Percentiles rank a stretch among this genome's conserved stretches.
Evolutionary conservation across 2,888 invertebrate species (phyloP).

Genomic region (Hirudinaria manillensis): DNA sequence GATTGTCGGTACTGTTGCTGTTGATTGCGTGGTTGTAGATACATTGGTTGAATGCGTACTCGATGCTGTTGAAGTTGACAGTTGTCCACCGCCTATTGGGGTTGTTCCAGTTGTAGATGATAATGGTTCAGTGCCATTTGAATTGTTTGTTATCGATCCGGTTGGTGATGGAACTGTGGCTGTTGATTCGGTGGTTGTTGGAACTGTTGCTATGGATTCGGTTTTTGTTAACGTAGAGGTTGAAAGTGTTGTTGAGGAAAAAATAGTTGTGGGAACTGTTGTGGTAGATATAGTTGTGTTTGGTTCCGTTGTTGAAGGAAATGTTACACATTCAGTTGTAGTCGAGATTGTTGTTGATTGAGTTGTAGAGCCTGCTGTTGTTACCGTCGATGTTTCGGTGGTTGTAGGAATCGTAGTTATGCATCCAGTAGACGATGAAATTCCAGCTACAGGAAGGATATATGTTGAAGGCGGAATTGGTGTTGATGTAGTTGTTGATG

Average conservation of each 20-base stretch:
- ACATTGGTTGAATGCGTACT: not conserved
- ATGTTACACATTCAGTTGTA: not conserved
- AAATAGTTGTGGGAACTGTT: not conserved
- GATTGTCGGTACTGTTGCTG: conserved; percentile 14
- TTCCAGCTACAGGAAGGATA: not conserved
- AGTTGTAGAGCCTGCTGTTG: not conserved
- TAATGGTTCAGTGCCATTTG: not conserved
- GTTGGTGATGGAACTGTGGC: not conserved
- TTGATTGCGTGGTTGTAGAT: not conserved
- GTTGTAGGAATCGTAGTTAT: not conserved
- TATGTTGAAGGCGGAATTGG: not conserved
- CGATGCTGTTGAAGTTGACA: no score
- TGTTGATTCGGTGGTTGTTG: not conserved
- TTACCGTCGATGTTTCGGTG: not conserved
- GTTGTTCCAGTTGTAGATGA: conserved; percentile 4
- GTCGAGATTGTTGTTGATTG: not conserved
- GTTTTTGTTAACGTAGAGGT: not conserved
- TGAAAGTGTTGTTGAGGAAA: not conserved
- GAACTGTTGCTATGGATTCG: not conserved
- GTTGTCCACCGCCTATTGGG: no score
- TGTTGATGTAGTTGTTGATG: not conserved
- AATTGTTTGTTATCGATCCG: not conserved
- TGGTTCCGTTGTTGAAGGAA: not conserved
- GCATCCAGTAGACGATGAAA: not conserved
- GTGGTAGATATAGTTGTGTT: not conserved